phyloP scores from a whole-genome alignment of 53 echinoderm and acorn worm genomes.

The Henricia sp. region DNA sequence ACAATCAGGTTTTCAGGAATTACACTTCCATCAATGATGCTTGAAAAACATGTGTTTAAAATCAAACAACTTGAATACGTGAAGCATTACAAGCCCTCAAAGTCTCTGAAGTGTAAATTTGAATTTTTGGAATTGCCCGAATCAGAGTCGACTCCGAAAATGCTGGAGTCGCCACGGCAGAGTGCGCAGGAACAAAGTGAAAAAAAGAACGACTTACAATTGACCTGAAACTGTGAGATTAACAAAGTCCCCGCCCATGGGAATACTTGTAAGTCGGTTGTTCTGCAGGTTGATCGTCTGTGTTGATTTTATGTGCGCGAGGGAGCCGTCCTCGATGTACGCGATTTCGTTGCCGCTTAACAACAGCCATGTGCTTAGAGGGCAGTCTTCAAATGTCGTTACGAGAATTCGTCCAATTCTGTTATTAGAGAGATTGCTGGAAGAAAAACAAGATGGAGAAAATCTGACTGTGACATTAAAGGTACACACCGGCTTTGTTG shows the following conservation, averaged over 20 bases:
- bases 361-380: constrained; percentile 20
- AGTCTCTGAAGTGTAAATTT: too few relatives aligned
- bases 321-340: constrained; percentile 92
- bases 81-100: too few relatives aligned
- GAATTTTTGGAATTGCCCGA: too few relatives aligned
- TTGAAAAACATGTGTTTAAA: too few relatives aligned
- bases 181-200: too few relatives aligned
- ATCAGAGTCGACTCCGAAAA: too few relatives aligned
- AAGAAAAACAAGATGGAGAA: constrained; percentile 1
- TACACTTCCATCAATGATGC: too few relatives aligned
- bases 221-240: neutral
- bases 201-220: neutral
- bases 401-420: constrained; percentile 78
- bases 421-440: constrained; percentile 30
- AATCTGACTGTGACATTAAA: too few relatives aligned
- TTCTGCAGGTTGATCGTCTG: constrained; percentile 42
- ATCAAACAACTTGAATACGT: too few relatives aligned
- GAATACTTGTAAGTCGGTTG: constrained; percentile 79
- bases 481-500: too few relatives aligned
- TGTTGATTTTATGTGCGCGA: constrained; percentile 62
- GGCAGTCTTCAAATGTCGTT: constrained; percentile 91
- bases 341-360: constrained; percentile 83
- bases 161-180: too few relatives aligned
- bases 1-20: too few relatives aligned
- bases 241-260: constrained; percentile 73